Percentiles rank a stretch among this genome's conserved stretches.
phyloP scores from a whole-genome alignment of 2,797 vertebrate species.

The Miichthys miiuy region DNA sequence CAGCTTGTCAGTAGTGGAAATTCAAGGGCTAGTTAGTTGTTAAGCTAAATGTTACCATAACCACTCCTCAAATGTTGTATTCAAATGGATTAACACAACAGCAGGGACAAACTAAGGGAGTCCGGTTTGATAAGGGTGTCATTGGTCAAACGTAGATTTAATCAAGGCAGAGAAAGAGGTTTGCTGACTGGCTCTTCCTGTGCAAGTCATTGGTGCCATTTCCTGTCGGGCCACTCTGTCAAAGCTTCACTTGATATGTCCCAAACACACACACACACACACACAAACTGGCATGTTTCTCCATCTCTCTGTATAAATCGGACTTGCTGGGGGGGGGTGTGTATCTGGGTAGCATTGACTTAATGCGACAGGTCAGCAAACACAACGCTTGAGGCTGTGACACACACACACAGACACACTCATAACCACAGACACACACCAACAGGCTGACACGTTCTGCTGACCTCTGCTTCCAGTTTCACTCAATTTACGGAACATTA shows the following conservation, averaged over 20 bases:
- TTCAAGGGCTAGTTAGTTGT: no score
- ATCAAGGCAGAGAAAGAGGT: conserved; percentile 3
- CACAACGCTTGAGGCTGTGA: conserved; percentile 45
- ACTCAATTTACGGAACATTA: conserved; percentile 27
- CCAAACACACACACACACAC: neutral
- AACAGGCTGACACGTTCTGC: neutral
- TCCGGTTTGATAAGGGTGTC: neutral
- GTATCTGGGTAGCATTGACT: conserved; percentile 56
- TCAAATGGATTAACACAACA: neutral
- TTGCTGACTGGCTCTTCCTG: conserved; percentile 23
- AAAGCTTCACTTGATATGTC: conserved; percentile 4
- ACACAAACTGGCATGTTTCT: neutral
- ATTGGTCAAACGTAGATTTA: neutral
- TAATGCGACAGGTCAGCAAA: conserved; percentile 58
- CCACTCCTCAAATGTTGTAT: neutral
- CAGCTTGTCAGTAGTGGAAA: no score
- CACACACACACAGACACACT: neutral
- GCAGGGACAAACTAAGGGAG: neutral
- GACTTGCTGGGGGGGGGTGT: neutral
- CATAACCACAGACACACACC: conserved; percentile 15
- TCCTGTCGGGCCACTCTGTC: conserved; percentile 19
- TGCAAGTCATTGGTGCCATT: neutral
- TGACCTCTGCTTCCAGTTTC: conserved; percentile 21
- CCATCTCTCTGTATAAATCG: conserved; percentile 10
- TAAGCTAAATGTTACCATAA: neutral